phyloP scores from a whole-genome alignment of 2,113 vertebrate genomes.

The Hippopotamus amphibius region DNA sequence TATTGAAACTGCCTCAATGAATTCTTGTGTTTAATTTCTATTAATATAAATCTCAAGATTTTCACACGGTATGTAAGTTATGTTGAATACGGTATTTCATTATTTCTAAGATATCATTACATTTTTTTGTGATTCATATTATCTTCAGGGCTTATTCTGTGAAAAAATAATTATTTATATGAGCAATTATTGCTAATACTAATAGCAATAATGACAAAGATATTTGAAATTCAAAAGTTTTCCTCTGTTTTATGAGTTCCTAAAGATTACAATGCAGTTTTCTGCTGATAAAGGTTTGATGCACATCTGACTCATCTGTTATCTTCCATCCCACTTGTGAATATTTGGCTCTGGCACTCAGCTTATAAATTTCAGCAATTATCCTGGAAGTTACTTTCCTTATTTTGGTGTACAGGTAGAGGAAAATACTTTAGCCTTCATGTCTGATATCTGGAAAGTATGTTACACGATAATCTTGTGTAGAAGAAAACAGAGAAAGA shows the following conservation, averaged over 20 bases:
- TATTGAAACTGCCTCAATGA: background rate
- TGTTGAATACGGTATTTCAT: background rate
- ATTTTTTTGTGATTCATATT: background rate
- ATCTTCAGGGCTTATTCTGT: background rate
- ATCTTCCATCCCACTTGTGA: too few species aligned
- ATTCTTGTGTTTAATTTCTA: slow-evolving; percentile 15
- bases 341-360: background rate
- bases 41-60: background rate
- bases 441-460: background rate
- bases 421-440: background rate
- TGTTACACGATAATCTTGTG: background rate
- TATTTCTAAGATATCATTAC: background rate
- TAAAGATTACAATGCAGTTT: background rate
- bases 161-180: background rate
- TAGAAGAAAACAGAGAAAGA: background rate
- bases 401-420: background rate
- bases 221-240: background rate
- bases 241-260: background rate
- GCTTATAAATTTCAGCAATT: background rate
- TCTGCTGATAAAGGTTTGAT: background rate
- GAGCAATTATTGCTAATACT: background rate
- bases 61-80: background rate
- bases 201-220: background rate
- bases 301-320: background rate
- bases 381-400: background rate